Base-by-base conservation (phyloP, 2,888 invertebrate species). In the Hoplodrina ambigua region DNA sequence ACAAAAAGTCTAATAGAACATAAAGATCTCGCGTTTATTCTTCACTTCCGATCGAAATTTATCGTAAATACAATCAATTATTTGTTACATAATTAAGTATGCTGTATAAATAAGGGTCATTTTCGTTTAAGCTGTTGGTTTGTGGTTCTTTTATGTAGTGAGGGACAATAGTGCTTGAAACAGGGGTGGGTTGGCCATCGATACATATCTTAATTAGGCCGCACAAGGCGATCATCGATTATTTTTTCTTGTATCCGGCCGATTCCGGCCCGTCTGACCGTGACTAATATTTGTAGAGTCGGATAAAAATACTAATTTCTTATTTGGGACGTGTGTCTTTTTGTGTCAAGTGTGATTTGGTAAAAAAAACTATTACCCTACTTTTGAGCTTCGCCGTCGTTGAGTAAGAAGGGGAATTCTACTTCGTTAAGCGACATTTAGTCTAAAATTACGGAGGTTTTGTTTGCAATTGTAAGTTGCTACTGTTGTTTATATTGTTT, bases 161-260 rank as follows among this genome's bases (percentile, higher is more conserved):
- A 88, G 83, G 89, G 91, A 93, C 94, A 94, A 94, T 94, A 91
- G 91, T 90, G 89, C 84, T 88, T 90, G 89, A 88, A 91, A 89
- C 90, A 91, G 90, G 90, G 90, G 91, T 93, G 94, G 94, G 94
- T 86, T 87, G 91, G 90, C 85, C 91, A 90, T 93, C 92, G 91
- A 94, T 94, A 94, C 95, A 95, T 94, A 96, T 96, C 96, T 95
- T 96, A 96, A 96, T 96, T 95, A 95, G 95, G 90, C 96, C 96
- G 85, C 96, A 96, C 96, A 96, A 91, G 94, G 91, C 90, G 95
- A 89, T 87, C 88, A 87, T 87, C 88, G 87, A 86, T 87, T 88
- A 86, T 87, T 88, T 89, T 92, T 91, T 92, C 92, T 89, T 86
- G 86, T 89, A 89, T 91, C 90, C 91, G 89, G 90, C 84, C 82